phyloP scores from a whole-genome alignment of 2,888 invertebrate species.

The Neuroscelio doddi region DNA sequence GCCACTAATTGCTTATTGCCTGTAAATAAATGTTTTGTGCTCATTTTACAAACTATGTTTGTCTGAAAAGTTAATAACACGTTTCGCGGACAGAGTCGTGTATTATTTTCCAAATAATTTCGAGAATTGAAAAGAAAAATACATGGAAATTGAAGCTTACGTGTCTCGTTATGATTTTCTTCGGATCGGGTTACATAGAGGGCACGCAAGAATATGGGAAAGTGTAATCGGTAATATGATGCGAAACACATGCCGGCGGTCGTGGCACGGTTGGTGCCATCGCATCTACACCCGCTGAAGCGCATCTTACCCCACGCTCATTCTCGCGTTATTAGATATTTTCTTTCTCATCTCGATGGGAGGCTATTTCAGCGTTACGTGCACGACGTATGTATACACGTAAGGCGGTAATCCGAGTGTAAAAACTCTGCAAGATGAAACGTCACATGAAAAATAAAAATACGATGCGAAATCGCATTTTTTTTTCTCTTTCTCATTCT shows the following conservation, averaged over 20 bases:
- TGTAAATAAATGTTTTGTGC: too few species aligned
- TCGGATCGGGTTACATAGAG: conserved; percentile 54
- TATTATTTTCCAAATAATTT: too few species aligned
- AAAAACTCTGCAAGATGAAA: conserved; percentile 22
- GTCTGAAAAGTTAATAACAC: too few species aligned
- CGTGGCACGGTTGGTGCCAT: conserved; percentile 8
- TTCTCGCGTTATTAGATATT: conserved; percentile 58
- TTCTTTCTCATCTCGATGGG: conserved; percentile 41
- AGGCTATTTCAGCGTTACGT: conserved; percentile 25
- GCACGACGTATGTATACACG: conserved; percentile 26
- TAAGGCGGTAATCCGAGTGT: conserved; percentile 43
- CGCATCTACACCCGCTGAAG: conserved; percentile 4
- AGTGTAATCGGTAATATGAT: conserved; percentile 58
- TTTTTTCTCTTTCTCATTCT: too few species aligned
- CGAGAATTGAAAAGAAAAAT: too few species aligned
- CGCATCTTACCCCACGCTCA: conserved; percentile 13
- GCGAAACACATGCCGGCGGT: conserved; percentile 54
- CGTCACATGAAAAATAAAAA: not conserved
- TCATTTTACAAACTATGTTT: too few species aligned
- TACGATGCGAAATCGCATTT: not conserved
- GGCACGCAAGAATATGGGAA: conserved; percentile 52
- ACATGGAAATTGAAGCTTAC: too few species aligned
- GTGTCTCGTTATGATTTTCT: conserved; percentile 37
- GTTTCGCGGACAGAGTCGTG: too few species aligned
- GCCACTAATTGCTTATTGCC: too few species aligned